Evolutionary conservation across 2,113 vertebrate genomes (phyloP), one percentile per base, ranked within the genome.

Genomic region (Suricata suricatta): DNA sequence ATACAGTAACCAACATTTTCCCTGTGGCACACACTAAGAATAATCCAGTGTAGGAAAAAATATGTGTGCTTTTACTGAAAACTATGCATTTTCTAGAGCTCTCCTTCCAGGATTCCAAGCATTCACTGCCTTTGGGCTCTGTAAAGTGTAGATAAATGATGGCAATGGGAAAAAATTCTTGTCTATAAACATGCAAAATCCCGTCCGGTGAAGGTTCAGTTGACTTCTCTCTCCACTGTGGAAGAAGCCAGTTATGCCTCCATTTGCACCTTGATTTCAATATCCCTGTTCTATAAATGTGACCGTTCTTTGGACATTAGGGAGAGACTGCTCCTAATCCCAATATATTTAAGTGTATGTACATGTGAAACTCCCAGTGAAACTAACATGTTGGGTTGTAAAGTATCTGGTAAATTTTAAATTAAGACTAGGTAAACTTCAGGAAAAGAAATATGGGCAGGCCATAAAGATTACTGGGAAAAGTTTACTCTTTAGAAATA

Each of bases 381-480:
- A 81, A 90, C 54, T 15, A 44, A 68, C 7, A 38, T 54, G 41
- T 15, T 52, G 16, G 23, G 35, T 25, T 95, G 3, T 21, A 87
- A 71, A 47, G 38, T 52, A 11, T 68, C 33, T 29, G 57, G 15
- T 64, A 89, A 89, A 33, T 86, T 81, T 76, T 74, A 92, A 92
- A 23, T 66, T 66, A 91, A 76, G 31, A 81, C 21, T 50, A 35
- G n/a, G 57, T 95, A 80, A 95, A 41, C 84, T 88, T 88, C 63
- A 95, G 77, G 44, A 81, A 84, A 85, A 92, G n/a, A 82, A 84
- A 95, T 68, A 41, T 50, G 77, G 47, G 21, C 33, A 77, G 60
- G 16, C 52, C 27, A 66, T 57, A 68, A 94, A 72, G 44, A 57
- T 93, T n/a, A 85, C 66, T 69, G 19, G 29, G 41, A 86, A 94